A percentile compares a stretch with the other conserved stretches of the same genome.
Conservation (phyloP, 1,140 invertebrate species). For the Scaptodrosophila lebanonensis region DNA sequence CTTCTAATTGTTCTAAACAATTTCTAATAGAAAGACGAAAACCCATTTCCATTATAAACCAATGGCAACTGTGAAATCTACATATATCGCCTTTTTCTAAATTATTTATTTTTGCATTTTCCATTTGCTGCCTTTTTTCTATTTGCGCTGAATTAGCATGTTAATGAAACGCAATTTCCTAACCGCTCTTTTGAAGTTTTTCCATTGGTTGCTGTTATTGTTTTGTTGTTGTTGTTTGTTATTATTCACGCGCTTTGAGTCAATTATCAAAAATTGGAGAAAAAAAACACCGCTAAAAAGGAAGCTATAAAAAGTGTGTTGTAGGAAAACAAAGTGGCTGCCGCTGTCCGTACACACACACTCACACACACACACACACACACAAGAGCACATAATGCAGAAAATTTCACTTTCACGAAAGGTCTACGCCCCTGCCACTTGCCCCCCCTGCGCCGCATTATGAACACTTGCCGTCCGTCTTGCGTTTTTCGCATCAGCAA, state of each 20-base stretch:
- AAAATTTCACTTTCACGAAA: slow-evolving; percentile 72
- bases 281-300: slow-evolving; percentile 5
- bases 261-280: slow-evolving; percentile 59
- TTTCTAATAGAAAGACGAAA: slow-evolving; percentile 5
- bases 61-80: too few relatives aligned
- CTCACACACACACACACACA: slow-evolving; percentile 20
- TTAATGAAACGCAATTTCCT: slow-evolving; percentile 71
- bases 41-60: too few relatives aligned
- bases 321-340: slow-evolving; percentile 47
- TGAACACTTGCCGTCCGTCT: background rate
- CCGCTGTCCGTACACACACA: slow-evolving; percentile 30
- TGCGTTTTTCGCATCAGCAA: background rate
- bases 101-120: slow-evolving; percentile 30
- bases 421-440: slow-evolving; percentile 40
- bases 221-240: slow-evolving; percentile 47
- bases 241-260: slow-evolving; percentile 68
- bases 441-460: background rate
- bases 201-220: slow-evolving; percentile 8
- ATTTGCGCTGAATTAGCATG: slow-evolving; percentile 54
- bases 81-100: slow-evolving; percentile 4
- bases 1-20: too few relatives aligned
- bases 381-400: slow-evolving; percentile 16
- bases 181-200: slow-evolving; percentile 23
- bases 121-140: slow-evolving; percentile 44
- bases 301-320: background rate